Conservation (phyloP, 35 echinoderm and acorn worm genomes). For the Apostichopus californicus region DNA sequence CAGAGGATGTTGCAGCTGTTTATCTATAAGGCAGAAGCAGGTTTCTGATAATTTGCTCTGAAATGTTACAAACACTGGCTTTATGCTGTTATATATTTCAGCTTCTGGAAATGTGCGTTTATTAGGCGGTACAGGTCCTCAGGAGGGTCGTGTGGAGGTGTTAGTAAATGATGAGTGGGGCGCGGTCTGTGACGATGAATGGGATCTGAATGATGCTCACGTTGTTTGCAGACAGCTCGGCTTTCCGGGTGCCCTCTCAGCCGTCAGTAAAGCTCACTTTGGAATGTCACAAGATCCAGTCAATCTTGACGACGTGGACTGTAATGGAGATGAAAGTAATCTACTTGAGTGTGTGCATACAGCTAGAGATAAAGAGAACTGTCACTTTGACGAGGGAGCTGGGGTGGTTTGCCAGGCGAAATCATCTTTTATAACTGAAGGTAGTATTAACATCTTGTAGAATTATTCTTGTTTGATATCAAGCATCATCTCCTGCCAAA, state of each 20-base stretch:
- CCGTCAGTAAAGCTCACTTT: background rate
- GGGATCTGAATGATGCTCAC: background rate
- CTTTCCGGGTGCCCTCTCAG: background rate
- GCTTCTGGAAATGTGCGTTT: no score
- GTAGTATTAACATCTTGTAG: no score
- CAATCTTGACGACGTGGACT: slow-evolving; percentile 35
- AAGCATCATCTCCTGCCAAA: no score
- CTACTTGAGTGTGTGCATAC: slow-evolving; percentile 41
- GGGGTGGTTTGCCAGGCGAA: slow-evolving; percentile 7
- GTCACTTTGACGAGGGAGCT: slow-evolving; percentile 32
- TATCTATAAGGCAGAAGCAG: no score
- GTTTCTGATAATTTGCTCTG: no score
- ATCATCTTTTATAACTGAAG: no score
- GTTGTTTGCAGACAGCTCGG: background rate
- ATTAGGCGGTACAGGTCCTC: no score
- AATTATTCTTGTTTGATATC: no score
- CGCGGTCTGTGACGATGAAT: background rate
- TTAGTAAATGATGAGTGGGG: background rate
- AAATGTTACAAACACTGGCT: no score
- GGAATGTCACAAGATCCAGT: background rate
- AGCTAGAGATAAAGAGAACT: slow-evolving; percentile 11
- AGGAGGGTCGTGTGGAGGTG: background rate
- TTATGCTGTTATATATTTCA: no score
- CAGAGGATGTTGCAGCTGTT: no score
- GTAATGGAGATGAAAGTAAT: slow-evolving; percentile 31